Conservation (phyloP, 2,888 invertebrate species). For the Amiota minor region DNA sequence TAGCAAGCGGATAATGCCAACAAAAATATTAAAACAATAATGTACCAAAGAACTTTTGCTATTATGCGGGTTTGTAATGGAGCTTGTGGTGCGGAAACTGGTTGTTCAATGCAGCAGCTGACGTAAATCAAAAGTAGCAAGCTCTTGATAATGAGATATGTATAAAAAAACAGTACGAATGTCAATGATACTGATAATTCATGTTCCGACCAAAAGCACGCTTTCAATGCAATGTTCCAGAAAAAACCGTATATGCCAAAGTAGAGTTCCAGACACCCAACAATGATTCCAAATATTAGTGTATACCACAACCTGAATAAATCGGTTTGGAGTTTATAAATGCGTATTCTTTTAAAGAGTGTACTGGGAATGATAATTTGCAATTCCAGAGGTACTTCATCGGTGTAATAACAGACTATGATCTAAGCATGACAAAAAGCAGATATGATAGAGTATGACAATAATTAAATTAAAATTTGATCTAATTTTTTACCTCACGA, state of each 20-base stretch:
- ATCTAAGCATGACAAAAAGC: constrained; percentile 38
- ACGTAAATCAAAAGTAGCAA: constrained; percentile 94
- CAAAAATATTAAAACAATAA: no score
- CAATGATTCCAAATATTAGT: constrained; percentile 77
- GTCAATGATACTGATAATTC: constrained; percentile 86
- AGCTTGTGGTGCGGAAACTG: neutral
- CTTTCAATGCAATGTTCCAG: constrained; percentile 81
- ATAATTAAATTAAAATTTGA: no score
- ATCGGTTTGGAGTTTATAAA: constrained; percentile 46
- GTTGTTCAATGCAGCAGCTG: constrained; percentile 96
- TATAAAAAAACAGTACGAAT: constrained; percentile 82
- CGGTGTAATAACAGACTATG: neutral
- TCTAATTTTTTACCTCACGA: constrained; percentile 50
- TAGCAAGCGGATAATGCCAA: no score
- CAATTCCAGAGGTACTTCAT: constrained; percentile 45
- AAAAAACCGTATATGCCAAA: constrained; percentile 77
- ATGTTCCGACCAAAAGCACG: constrained; percentile 74
- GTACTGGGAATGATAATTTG: constrained; percentile 43
- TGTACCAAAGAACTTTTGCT: no score
- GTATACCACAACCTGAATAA: constrained; percentile 84
- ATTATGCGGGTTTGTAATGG: neutral
- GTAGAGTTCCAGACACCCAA: constrained; percentile 79
- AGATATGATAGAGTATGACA: no score
- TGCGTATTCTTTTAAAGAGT: constrained; percentile 47
- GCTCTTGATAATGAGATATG: constrained; percentile 80